Evolutionary conservation across 2,113 vertebrate genomes (phyloP).

Genomic region (Anser cygnoides): DNA sequence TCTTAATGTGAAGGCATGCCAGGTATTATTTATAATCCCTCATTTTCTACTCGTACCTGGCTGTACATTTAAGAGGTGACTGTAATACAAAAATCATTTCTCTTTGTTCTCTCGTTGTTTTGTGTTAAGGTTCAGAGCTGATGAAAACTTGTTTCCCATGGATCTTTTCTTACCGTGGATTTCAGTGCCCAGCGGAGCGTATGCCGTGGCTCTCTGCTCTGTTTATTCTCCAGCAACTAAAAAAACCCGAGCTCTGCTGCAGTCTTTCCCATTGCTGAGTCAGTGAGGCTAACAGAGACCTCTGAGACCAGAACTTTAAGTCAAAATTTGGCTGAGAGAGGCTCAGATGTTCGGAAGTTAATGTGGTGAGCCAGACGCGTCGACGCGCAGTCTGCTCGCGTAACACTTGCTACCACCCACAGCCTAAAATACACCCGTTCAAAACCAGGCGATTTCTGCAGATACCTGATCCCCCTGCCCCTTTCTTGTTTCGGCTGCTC

Average conservation of each 20-base stretch:
- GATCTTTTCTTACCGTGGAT: background rate
- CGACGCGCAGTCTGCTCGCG: background rate
- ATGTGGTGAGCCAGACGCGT: background rate
- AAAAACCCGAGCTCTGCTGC: background rate
- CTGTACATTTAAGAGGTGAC: background rate
- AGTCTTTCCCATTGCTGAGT: background rate
- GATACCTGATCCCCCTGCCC: background rate
- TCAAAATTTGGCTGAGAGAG: background rate
- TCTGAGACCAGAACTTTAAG: background rate
- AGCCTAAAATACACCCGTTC: background rate
- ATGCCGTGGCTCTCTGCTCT: background rate
- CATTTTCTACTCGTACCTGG: background rate
- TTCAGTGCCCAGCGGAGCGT: background rate
- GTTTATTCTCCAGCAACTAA: background rate
- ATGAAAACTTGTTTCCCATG: background rate
- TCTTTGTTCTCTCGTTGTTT: background rate
- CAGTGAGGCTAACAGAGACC: background rate
- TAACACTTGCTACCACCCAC: background rate
- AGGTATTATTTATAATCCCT: background rate
- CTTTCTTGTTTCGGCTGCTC: background rate
- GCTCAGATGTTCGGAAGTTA: background rate
- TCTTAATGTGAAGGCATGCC: background rate
- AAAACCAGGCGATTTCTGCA: background rate
- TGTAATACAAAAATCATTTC: background rate
- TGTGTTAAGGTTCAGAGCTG: background rate